These are phyloP conservation scores for Amphiprion percula DNA, from an alignment of 2,113 vertebrate species.

Conservation along the genomic window DNA sequence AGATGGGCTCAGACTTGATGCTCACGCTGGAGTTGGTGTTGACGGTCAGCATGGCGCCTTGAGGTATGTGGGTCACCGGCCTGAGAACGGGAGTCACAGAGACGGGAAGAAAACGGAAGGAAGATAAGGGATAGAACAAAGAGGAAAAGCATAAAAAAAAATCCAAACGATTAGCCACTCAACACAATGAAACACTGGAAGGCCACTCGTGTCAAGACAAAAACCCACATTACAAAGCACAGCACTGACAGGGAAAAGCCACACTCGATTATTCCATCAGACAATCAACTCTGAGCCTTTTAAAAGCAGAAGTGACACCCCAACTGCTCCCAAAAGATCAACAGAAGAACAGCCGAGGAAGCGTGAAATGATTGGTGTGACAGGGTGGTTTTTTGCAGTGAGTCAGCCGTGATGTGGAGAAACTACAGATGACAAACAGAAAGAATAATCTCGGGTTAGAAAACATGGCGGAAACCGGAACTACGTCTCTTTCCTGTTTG, in stretches of 20 bases:
- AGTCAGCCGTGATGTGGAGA: constrained; percentile 55
- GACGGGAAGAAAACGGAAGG: constrained; percentile 25
- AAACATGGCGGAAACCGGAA: constrained; percentile 68
- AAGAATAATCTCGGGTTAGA: constrained; percentile 55
- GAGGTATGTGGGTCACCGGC: constrained; percentile 91
- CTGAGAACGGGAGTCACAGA: constrained; percentile 74
- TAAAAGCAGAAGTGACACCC: constrained; percentile 60
- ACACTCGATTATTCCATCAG: constrained; percentile 56
- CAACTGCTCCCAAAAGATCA: constrained; percentile 61
- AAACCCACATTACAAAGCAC: constrained; percentile 67
- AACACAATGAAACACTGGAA: constrained; percentile 36
- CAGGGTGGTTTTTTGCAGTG: constrained; percentile 55
- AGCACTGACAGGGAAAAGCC: constrained; percentile 72
- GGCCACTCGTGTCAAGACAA: constrained; percentile 48
- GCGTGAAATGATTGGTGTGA: constrained; percentile 76
- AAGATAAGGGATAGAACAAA: constrained; percentile 42
- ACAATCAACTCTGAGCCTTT: constrained; percentile 59
- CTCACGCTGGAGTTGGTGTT: constrained; percentile 93
- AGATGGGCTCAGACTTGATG: constrained; percentile 97
- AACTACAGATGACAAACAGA: constrained; percentile 51
- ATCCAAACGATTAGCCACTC: constrained; percentile 17
- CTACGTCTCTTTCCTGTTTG: constrained; percentile 74
- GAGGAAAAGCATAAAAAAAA: constrained; percentile 19
- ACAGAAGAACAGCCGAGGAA: constrained; percentile 73
- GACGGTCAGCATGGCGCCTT: constrained; percentile 92